These are phyloP conservation scores for Rhabdomys pumilio DNA, from an alignment of 2,797 vertebrate species.

Conservation along the genomic window DNA sequence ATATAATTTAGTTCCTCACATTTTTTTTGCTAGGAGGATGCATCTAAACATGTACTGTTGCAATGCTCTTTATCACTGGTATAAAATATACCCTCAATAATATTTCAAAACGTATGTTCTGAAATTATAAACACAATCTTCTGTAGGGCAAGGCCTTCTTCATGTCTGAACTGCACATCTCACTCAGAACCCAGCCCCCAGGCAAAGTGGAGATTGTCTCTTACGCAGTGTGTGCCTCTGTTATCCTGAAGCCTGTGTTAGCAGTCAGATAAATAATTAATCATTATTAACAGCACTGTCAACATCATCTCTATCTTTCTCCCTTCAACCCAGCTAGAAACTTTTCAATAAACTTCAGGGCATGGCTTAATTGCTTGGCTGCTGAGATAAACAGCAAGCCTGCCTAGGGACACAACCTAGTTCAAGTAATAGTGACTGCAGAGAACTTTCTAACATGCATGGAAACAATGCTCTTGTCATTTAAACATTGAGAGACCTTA, in stretches of 20 bases:
- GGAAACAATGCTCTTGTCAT: not conserved
- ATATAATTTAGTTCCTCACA: not conserved
- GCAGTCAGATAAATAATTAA: conserved; percentile 72
- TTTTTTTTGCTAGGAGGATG: conserved; percentile 34
- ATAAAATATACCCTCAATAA: not conserved
- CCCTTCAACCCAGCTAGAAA: not conserved
- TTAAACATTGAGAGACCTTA: conserved; percentile 25
- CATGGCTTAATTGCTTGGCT: conserved; percentile 23
- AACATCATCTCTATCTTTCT: not conserved
- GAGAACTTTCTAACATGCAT: not conserved
- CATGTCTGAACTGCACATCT: conserved; percentile 5
- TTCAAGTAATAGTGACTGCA: not conserved
- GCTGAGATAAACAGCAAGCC: not conserved
- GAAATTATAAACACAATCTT: not conserved
- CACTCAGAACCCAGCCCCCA: conserved; percentile 16
- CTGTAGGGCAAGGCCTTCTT: conserved; percentile 7
- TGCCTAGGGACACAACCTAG: not conserved
- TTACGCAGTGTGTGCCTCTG: not conserved
- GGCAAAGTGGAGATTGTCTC: not conserved
- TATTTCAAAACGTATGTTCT: not conserved
- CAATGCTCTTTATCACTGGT: not conserved
- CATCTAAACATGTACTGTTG: not conserved
- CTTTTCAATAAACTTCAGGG: conserved; percentile 22
- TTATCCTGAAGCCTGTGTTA: conserved; percentile 1
- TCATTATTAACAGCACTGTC: conserved; percentile 66